phyloP scores from a whole-genome alignment of 37 sponge, comb jelly and placozoan genomes.

The Petrosia ficiformis region DNA sequence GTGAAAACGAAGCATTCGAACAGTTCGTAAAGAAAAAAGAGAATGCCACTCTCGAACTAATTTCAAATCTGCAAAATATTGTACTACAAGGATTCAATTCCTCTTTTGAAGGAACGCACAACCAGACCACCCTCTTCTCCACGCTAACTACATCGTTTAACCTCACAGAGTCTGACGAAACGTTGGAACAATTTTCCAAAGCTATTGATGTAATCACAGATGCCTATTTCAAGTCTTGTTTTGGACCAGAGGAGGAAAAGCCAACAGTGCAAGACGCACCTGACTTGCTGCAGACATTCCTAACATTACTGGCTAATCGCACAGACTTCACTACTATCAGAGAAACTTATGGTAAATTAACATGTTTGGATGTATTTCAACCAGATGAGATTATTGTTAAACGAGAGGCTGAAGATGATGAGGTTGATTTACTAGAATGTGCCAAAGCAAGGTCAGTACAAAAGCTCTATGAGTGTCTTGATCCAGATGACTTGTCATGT shows the following conservation, averaged over 20 bases:
- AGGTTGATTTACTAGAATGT: no score
- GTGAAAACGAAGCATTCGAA: no score
- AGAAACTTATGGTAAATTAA: background rate
- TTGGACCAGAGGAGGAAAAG: background rate
- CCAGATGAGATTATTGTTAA: background rate
- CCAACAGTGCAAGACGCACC: background rate
- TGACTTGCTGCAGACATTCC: background rate
- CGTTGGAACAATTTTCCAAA: background rate
- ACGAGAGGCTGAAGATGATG: background rate
- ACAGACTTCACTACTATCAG: background rate
- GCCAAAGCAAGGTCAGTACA: background rate
- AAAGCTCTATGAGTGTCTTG: background rate
- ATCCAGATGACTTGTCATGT: no score
- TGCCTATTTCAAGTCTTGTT: background rate
- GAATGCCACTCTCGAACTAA: no score
- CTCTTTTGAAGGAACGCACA: no score
- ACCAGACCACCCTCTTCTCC: no score
- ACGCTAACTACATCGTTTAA: background rate
- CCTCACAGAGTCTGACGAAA: background rate
- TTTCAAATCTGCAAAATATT: no score
- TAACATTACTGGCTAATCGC: background rate
- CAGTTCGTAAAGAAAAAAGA: no score
- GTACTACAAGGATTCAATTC: no score
- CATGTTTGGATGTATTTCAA: background rate
- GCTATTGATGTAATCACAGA: background rate